Evolutionary conservation across 2,888 invertebrate genomes (phyloP).

Genomic region (Amiota minor): DNA sequence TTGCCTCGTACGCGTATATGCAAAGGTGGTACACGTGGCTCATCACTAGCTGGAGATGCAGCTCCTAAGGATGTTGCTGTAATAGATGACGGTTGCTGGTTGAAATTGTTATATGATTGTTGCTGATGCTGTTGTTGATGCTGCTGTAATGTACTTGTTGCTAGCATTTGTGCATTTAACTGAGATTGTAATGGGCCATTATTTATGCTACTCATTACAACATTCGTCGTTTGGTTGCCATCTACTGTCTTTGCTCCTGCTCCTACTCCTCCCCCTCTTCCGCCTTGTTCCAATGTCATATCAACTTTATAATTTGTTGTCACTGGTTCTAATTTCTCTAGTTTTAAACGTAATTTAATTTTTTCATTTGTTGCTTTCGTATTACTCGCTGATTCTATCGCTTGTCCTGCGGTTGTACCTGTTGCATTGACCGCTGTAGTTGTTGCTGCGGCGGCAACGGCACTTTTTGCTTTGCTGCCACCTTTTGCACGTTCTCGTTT

Average conservation of each 20-base stretch:
- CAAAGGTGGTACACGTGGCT: slow-evolving; percentile 88
- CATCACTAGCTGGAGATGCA: slow-evolving; percentile 74
- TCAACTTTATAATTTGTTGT: slow-evolving; percentile 87
- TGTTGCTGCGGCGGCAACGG: slow-evolving; percentile 38
- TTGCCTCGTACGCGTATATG: slow-evolving; percentile 87
- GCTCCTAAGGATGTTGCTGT: slow-evolving; percentile 30
- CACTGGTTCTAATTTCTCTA: slow-evolving; percentile 88
- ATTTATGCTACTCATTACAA: background rate
- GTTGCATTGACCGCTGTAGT: slow-evolving; percentile 24
- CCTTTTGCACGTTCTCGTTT: slow-evolving; percentile 66
- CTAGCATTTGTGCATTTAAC: slow-evolving; percentile 45
- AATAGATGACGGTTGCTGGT: slow-evolving; percentile 41
- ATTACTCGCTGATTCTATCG: slow-evolving; percentile 23
- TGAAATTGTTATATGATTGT: slow-evolving; percentile 9
- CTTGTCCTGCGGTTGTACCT: slow-evolving; percentile 12
- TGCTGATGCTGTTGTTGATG: slow-evolving; percentile 45
- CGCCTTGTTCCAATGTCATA: slow-evolving; percentile 79
- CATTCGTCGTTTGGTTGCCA: slow-evolving; percentile 14
- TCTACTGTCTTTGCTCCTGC: background rate
- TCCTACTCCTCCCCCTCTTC: slow-evolving; percentile 30
- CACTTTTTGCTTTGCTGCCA: slow-evolving; percentile 59
- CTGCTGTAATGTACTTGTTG: slow-evolving; percentile 41
- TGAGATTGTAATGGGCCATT: slow-evolving; percentile 42
- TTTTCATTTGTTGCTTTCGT: slow-evolving; percentile 76
- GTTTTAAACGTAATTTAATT: slow-evolving; percentile 85